Evolutionary conservation across 2,113 vertebrate genomes (phyloP), one percentile per base, ranked within the genome.

Genomic region (Chaetodon trifascialis): DNA sequence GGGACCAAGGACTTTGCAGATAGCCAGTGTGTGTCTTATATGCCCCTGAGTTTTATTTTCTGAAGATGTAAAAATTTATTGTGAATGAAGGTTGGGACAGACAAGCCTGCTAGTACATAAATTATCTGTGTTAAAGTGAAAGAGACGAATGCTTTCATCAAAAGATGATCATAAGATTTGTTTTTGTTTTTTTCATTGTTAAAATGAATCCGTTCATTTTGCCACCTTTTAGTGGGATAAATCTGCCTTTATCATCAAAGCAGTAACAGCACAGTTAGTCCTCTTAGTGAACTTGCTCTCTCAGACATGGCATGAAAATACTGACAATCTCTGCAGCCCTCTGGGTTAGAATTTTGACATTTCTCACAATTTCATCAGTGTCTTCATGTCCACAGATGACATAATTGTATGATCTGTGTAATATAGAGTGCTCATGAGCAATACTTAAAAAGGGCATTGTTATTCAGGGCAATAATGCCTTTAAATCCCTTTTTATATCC

Each of bases 291-390:
- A 63, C 42, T 71, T 44, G 56, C 4, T 51, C 21, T 73, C 49
- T 55, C 67, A 15, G 38, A 44, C 47, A 62, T 16, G 0, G 9
- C 12, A n/a, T 42, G 17, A 25, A 67, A 46, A 44, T 23, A 46
- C 36, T 14, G 17, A 51, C 7, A 68, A 44, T 42, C 44, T 73
- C 17, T 51, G 9, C 14, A 10, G 36, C 47, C 73, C 47, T 21
- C 21, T 70, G 65, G 9, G 14, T 47, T 44, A 16, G 3, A 55
- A 46, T 47, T 15, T 42, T 30, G n/a, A 30, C 15, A 54, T 75
- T 85, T 71, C 47, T 72, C 17, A 25, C 30, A 51, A 17, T 74
- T 73, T 64, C 75, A 59, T 79, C 52, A 62, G 60, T 69, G 40
- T 58, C 16, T 38, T 9, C 42, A 44, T 66, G 25, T 54, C 51